Conservation (phyloP, 1,140 invertebrate species). For the Magallana angulata region DNA sequence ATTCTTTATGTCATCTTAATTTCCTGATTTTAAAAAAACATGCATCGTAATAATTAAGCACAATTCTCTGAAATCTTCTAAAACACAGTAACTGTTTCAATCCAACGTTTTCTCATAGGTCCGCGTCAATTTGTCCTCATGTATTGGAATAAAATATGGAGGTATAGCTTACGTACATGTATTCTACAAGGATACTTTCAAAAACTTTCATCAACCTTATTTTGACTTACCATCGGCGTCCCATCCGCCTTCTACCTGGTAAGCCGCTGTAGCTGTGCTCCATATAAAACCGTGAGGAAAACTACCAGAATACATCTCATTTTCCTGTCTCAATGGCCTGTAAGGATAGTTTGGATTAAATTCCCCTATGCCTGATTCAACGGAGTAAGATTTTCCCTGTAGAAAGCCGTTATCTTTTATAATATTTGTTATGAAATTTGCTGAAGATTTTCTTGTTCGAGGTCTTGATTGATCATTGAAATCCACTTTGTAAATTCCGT, state of each 20-base stretch:
- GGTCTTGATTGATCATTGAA: slow-evolving; percentile 83
- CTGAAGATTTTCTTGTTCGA: slow-evolving; percentile 86
- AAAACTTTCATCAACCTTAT: no score
- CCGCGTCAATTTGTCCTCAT: no score
- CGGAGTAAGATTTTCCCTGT: not conserved
- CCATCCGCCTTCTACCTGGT: slow-evolving; percentile 80
- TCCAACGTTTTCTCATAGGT: no score
- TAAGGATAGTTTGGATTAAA: slow-evolving; percentile 6
- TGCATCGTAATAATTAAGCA: no score
- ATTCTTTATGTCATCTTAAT: no score
- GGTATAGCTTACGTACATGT: no score
- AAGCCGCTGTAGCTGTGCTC: slow-evolving; percentile 78
- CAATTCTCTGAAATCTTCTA: no score
- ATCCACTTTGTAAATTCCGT: slow-evolving; percentile 87
- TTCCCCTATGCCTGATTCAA: not conserved
- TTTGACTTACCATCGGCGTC: slow-evolving; percentile 73
- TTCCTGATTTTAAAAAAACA: no score
- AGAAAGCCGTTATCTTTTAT: not conserved
- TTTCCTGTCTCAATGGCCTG: slow-evolving; percentile 39
- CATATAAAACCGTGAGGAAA: slow-evolving; percentile 79
- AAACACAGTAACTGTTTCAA: no score
- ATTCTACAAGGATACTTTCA: no score
- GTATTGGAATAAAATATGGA: no score
- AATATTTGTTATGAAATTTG: slow-evolving; percentile 60
- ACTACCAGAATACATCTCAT: slow-evolving; percentile 58